These are phyloP conservation scores for Megaleporinus macrocephalus DNA, from an alignment of 2,113 vertebrate species.

Conservation along the genomic window DNA sequence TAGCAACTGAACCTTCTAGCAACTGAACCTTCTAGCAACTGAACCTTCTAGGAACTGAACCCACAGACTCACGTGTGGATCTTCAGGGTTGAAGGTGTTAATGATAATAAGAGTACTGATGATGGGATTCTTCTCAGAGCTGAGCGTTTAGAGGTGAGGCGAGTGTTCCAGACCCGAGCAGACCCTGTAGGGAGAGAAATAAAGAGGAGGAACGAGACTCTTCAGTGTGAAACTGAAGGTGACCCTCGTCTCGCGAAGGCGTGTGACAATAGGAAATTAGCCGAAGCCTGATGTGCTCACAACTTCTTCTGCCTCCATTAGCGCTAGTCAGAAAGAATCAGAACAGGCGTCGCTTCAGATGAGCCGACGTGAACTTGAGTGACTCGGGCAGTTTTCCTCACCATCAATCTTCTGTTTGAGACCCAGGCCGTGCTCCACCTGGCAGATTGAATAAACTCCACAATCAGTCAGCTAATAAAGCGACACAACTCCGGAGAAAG, in stretches of 20 bases:
- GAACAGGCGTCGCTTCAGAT: conserved; percentile 65
- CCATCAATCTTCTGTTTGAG: conserved; percentile 56
- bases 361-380: conserved; percentile 63
- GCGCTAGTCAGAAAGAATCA: conserved; percentile 74
- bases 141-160: too few species aligned
- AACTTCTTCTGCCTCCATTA: conserved; percentile 78
- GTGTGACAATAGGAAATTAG: conserved; percentile 70
- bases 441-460: not conserved
- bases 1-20: too few species aligned
- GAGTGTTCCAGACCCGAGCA: too few species aligned
- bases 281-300: conserved; percentile 68
- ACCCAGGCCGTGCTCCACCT: conserved; percentile 15
- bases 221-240: conserved; percentile 70
- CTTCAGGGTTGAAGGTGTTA: too few species aligned
- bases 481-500: not conserved
- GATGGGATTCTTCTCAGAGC: too few species aligned
- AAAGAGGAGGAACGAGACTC: conserved; percentile 62
- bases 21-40: too few species aligned
- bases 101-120: too few species aligned
- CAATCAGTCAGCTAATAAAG: conserved; percentile 19
- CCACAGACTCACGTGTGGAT: too few species aligned
- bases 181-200: conserved; percentile 44
- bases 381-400: conserved; percentile 45
- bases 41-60: too few species aligned
- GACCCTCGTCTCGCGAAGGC: conserved; percentile 69